These are phyloP conservation scores for Porites lutea DNA, from an alignment of 64 coral and sea anemone genomes.

Conservation along the genomic window DNA sequence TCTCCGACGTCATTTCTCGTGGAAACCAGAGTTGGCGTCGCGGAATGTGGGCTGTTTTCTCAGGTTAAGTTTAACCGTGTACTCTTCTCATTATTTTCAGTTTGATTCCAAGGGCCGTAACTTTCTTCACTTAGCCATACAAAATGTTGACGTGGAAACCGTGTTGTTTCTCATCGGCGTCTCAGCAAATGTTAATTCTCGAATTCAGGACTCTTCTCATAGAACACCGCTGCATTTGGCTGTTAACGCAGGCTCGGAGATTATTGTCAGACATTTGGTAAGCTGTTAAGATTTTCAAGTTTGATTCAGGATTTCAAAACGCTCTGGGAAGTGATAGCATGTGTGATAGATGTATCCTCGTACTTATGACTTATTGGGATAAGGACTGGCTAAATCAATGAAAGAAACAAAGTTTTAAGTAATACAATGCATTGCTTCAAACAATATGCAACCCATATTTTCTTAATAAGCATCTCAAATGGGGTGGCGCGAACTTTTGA, in stretches of 20 bases:
- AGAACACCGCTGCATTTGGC: conserved; percentile 92
- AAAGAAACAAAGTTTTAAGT: too few species aligned
- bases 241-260: conserved; percentile 86
- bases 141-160: conserved; percentile 89
- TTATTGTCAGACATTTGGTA: conserved; percentile 96
- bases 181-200: conserved; percentile 82
- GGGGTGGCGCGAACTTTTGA: too few species aligned
- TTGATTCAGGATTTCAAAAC: background rate
- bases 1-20: too few species aligned
- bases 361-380: too few species aligned
- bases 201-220: conserved; percentile 87
- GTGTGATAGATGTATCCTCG: too few species aligned
- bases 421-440: too few species aligned
- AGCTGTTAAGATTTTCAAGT: background rate
- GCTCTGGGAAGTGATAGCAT: background rate
- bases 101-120: conserved; percentile 96
- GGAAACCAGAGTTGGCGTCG: too few species aligned
- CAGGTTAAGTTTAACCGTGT: too few species aligned
- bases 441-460: too few species aligned
- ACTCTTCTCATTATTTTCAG: conserved; percentile 26
- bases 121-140: conserved; percentile 88
- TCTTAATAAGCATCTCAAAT: too few species aligned
- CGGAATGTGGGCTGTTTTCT: too few species aligned
- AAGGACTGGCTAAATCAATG: background rate
- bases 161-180: conserved; percentile 95